Evolutionary conservation across 2,113 vertebrate genomes (phyloP).

Genomic region (Tiliqua scincoides): DNA sequence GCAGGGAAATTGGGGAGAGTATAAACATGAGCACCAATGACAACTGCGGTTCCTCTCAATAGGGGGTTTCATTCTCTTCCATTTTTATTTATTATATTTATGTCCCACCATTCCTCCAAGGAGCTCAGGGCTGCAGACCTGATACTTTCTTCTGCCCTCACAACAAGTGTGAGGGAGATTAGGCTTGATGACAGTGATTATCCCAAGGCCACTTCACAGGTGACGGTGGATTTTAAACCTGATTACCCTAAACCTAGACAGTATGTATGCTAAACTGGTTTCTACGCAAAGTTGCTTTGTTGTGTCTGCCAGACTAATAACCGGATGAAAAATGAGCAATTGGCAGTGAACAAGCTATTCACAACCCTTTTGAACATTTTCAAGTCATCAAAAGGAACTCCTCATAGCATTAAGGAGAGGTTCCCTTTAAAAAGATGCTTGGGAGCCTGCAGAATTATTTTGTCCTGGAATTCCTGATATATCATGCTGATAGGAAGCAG

Average conservation of each 20-base stretch:
- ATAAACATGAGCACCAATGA: too few species aligned
- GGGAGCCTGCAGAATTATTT: background rate
- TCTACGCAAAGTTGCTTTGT: background rate
- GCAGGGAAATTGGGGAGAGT: too few species aligned
- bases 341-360: background rate
- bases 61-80: background rate
- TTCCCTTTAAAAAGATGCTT: background rate
- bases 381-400: background rate
- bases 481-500: background rate
- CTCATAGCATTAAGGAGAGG: background rate
- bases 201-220: fast-evolving
- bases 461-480: background rate
- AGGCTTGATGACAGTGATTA: too few species aligned
- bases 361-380: background rate
- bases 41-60: too few species aligned
- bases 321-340: background rate
- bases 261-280: too few species aligned
- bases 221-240: background rate
- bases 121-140: background rate
- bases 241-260: too few species aligned
- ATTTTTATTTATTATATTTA: background rate
- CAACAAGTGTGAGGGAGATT: too few species aligned
- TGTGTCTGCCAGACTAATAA: background rate
- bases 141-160: background rate
- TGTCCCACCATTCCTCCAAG: background rate